These are phyloP conservation scores for Amblyjoppa fuscipennis DNA, from an alignment of 2,888 invertebrate species.

Conservation along the genomic window DNA sequence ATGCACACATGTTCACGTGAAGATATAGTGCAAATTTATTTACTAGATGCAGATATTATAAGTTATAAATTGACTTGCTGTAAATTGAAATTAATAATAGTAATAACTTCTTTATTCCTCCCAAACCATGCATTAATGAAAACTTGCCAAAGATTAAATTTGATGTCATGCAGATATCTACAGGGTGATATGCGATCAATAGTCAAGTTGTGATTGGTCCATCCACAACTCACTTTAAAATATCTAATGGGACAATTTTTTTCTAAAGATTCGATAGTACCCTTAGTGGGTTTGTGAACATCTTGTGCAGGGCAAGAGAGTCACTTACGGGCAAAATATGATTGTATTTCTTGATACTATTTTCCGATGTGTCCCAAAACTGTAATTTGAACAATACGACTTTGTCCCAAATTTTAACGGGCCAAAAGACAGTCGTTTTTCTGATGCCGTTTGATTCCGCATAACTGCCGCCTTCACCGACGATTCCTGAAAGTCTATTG, in stretches of 20 bases:
- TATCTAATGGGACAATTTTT: not conserved
- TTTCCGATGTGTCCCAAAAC: constrained; percentile 88
- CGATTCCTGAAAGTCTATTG: constrained; percentile 85
- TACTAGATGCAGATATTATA: no score
- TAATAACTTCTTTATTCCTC: no score
- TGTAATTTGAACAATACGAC: constrained; percentile 87
- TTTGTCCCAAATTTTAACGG: constrained; percentile 87
- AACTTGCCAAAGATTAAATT: no score
- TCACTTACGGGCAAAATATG: constrained; percentile 86
- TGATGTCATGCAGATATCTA: no score
- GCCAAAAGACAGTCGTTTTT: constrained; percentile 87
- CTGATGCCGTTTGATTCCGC: constrained; percentile 86
- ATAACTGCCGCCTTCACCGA: constrained; percentile 80
- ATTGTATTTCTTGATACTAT: constrained; percentile 86
- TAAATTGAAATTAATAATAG: no score
- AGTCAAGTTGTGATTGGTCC: not conserved
- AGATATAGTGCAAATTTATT: no score
- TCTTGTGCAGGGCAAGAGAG: not conserved
- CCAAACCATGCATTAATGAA: no score
- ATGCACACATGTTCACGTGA: no score
- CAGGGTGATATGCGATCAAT: not conserved
- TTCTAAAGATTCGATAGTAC: not conserved
- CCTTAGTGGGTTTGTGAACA: not conserved
- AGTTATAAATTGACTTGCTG: no score
- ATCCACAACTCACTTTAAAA: not conserved